Conservation (phyloP, 2,113 vertebrate genomes). For the Amphiprion ocellaris region DNA sequence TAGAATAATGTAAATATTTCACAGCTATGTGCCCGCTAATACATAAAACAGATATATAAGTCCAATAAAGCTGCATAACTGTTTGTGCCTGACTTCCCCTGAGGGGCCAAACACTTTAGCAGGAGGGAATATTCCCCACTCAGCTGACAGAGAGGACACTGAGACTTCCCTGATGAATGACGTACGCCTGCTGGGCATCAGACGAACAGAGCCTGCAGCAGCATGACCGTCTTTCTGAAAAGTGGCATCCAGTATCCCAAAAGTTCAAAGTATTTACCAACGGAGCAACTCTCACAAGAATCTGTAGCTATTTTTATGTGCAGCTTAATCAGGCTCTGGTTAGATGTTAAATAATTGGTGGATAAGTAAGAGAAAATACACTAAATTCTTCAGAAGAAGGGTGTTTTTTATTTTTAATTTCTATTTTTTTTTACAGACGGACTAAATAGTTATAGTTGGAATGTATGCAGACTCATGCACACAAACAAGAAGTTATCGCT, state of each 20-base stretch:
- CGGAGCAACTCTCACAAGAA: conserved; percentile 13
- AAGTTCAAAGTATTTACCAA: conserved; percentile 22
- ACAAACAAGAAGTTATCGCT: conserved; percentile 54
- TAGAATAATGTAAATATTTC: conserved; percentile 87
- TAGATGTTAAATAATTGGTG: conserved; percentile 21
- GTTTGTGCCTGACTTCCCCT: conserved; percentile 78
- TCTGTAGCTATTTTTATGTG: conserved; percentile 9
- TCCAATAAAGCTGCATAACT: conserved; percentile 85
- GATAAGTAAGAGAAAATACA: conserved; percentile 26
- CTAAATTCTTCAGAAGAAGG: background rate
- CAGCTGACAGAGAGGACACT: conserved; percentile 66
- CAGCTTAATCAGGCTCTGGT: background rate
- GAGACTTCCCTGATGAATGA: conserved; percentile 74
- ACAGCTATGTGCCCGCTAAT: conserved; percentile 81
- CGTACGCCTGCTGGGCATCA: conserved; percentile 53
- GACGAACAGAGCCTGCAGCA: conserved; percentile 15
- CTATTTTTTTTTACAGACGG: background rate
- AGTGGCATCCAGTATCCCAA: conserved; percentile 19
- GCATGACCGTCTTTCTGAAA: conserved; percentile 32
- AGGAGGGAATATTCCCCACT: conserved; percentile 75
- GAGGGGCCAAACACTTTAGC: conserved; percentile 79
- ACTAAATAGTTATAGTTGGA: conserved; percentile 7
- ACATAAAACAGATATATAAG: conserved; percentile 88
- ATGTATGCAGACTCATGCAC: conserved; percentile 36
- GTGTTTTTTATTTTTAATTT: background rate